A percentile compares a stretch with the other conserved stretches of the same genome.
Conservation (phyloP, 2,797 vertebrate species). For the Clarias platycephalus region DNA sequence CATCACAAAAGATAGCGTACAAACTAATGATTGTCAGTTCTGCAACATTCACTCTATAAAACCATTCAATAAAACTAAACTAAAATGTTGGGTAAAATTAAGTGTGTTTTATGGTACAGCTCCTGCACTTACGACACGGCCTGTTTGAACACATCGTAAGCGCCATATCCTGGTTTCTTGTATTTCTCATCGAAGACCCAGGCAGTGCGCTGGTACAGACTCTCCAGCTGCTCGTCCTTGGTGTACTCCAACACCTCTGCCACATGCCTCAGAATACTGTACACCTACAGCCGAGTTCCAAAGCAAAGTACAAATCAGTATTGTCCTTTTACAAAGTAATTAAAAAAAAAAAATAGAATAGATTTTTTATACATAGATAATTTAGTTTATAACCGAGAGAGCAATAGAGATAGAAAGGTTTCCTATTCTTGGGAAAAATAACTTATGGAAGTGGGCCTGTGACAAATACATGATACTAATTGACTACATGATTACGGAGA, state of each 20-base stretch:
- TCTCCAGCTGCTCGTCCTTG: constrained; percentile 97
- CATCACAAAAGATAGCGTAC: not conserved
- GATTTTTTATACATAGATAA: too few species aligned
- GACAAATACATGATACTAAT: too few species aligned
- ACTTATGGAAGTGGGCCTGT: too few species aligned
- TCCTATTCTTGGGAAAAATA: not conserved
- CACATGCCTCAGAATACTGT: constrained; percentile 96
- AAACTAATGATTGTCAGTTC: not conserved
- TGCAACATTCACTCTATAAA: not conserved
- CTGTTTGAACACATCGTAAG: constrained; percentile 97
- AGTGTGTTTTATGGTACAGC: not conserved
- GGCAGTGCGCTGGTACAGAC: constrained; percentile 94
- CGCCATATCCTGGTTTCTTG: constrained; percentile 96
- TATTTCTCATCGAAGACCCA: constrained; percentile 99
- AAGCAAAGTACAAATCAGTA: not conserved
- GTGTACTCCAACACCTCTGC: constrained; percentile 96
- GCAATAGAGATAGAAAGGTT: not conserved
- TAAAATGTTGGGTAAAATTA: not conserved
- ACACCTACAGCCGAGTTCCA: constrained; percentile 77
- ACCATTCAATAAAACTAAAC: not conserved
- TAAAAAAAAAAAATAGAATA: too few species aligned
- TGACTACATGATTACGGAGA: too few species aligned
- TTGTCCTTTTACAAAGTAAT: not conserved
- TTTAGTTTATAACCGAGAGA: not conserved
- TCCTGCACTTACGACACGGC: constrained; percentile 91